Evolutionary conservation across 1,140 invertebrate genomes (phyloP).

Genomic region (Ooceraea biroi): DNA sequence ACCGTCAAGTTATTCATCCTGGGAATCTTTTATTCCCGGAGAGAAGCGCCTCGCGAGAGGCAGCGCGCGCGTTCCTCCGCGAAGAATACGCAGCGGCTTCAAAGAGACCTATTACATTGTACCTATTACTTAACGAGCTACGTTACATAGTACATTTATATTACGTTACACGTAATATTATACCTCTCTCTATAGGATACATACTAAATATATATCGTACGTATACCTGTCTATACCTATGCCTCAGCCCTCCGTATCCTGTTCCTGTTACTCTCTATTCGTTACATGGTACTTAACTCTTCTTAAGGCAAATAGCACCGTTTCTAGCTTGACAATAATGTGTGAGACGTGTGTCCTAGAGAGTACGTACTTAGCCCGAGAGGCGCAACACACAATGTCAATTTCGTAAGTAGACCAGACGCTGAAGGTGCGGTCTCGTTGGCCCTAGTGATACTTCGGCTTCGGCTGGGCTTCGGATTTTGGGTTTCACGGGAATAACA

Average conservation of each 20-base stretch:
- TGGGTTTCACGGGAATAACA: constrained; percentile 70
- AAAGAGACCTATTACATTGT: constrained; percentile 83
- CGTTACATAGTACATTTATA: constrained; percentile 80
- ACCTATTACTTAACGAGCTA: constrained; percentile 83
- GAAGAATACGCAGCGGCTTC: constrained; percentile 81
- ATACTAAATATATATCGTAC: constrained; percentile 83
- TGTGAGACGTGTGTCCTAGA: constrained; percentile 85
- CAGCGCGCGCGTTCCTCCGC: constrained; percentile 64
- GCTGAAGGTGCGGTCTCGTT: constrained; percentile 75
- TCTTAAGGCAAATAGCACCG: constrained; percentile 82
- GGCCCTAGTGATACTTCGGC: constrained; percentile 60
- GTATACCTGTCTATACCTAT: constrained; percentile 80
- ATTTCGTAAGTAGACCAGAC: constrained; percentile 86
- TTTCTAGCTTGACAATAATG: constrained; percentile 84
- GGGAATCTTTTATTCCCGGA: not conserved
- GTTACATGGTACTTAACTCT: constrained; percentile 84
- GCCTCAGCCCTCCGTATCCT: constrained; percentile 67
- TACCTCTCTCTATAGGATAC: constrained; percentile 82
- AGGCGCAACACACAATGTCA: constrained; percentile 83
- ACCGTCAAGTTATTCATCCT: not conserved
- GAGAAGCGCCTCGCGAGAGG: not conserved
- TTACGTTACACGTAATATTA: constrained; percentile 80
- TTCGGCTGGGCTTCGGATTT: constrained; percentile 79
- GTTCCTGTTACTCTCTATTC: constrained; percentile 75
- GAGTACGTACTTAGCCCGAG: constrained; percentile 84